Base-by-base conservation (phyloP, 2,888 invertebrate genomes). In the Automeris io region DNA sequence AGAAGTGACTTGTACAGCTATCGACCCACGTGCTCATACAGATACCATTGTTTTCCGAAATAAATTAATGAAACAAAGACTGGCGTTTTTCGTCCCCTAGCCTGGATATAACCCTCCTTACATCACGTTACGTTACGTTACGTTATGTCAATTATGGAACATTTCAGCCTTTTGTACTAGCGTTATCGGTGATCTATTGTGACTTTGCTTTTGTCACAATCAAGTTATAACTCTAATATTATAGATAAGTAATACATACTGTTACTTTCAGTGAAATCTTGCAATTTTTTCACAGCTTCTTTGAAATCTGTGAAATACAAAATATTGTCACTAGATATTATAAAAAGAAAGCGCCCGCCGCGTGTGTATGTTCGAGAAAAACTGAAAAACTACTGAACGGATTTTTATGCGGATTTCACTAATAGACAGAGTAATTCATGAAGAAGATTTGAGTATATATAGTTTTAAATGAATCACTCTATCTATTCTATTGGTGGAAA, bases 231-330 rank as follows among this genome's bases (percentile, higher is more conserved):
- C 6, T 2, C 21, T 13, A 26, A 25, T 9, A n/a, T 8, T 6
- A n/a, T 21, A 11, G 18, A 11, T 26, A 9, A 26, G 6, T 22
- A 39, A 32, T 23, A 37, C 66, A 61, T 46, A 73, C 74, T 57
- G 5, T 48, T 43, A 0, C 61, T 59, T 1, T 57, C 51, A 0
- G 74, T 73, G 16, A 61, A 70, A 3, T 66, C 58, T 42, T 64
- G 51, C 0, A 66, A 25, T 0, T 57, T 41, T 0, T 51, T 48
- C 0, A 67, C 56, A 0, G 63, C 61, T 37, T 74, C 72, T 41
- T 73, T 67, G 6, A 74, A 61, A 43, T 57, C 75, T 75, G 61
- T 9, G 47, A 47, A 52, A 25, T 43, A 34, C 38, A 34, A 22
- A 16, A 35, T 19, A 29, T 11, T 9, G 29, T 18, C 8, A 11